Conservation (phyloP, 2,797 vertebrate genomes). For the Anisognathus igniventris region DNA sequence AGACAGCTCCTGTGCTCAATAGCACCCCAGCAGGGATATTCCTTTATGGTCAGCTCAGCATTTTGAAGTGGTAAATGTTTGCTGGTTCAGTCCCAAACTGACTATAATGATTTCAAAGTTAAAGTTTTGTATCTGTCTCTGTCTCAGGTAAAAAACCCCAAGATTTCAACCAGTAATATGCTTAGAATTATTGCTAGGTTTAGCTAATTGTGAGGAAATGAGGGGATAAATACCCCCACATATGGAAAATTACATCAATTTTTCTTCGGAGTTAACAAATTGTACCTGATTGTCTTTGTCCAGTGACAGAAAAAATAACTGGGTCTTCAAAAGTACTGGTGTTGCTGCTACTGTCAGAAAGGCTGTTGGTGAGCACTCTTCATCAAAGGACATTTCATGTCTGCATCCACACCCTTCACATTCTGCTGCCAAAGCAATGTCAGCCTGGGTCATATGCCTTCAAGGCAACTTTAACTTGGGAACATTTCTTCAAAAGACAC, state of each 20-base stretch:
- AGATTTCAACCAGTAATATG: background rate
- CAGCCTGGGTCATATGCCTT: slow-evolving; percentile 17
- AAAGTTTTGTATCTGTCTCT: background rate
- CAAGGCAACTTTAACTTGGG: slow-evolving; percentile 31
- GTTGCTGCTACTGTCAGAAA: slow-evolving; percentile 11
- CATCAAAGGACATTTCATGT: slow-evolving; percentile 37
- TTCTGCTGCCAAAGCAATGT: slow-evolving; percentile 50
- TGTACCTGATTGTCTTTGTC: background rate
- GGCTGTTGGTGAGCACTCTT: background rate
- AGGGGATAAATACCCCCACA: background rate
- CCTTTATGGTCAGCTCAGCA: background rate
- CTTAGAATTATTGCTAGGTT: background rate
- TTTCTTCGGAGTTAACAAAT: background rate
- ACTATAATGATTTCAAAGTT: background rate
- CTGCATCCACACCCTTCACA: background rate
- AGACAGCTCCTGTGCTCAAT: background rate
- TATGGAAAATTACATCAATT: background rate
- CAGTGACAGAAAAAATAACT: background rate
- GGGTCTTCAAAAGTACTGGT: background rate
- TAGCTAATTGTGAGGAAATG: background rate
- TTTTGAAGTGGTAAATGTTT: background rate
- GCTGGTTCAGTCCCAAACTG: background rate
- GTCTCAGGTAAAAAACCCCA: background rate
- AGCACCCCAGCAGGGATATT: background rate
- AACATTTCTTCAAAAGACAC: slow-evolving; percentile 36